A percentile compares a stretch with the other conserved stretches of the same genome.
phyloP scores from a whole-genome alignment of 2,888 invertebrate species.

The Nudaria mundana region DNA sequence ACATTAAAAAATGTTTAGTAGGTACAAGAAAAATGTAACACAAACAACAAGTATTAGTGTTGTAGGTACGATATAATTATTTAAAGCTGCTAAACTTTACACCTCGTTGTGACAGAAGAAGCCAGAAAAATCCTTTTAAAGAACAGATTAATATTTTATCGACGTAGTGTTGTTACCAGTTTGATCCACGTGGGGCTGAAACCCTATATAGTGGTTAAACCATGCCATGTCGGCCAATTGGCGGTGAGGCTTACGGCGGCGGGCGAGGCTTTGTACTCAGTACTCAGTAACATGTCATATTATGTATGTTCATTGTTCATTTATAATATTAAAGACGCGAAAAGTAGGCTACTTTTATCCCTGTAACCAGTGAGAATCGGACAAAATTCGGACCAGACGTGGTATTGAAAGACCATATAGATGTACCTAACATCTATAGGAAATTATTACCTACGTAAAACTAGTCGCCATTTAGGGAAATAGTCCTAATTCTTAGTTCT shows the following conservation, averaged over 20 bases:
- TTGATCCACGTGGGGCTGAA: slow-evolving; percentile 46
- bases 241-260: slow-evolving; percentile 39
- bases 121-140: slow-evolving; percentile 30
- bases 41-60: too few relatives aligned
- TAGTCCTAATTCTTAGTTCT: too few relatives aligned
- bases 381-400: too few relatives aligned
- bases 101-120: slow-evolving; percentile 27
- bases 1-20: too few relatives aligned
- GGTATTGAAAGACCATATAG: too few relatives aligned
- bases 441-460: too few relatives aligned
- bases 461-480: too few relatives aligned
- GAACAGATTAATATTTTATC: slow-evolving; percentile 36
- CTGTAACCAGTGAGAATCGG: too few relatives aligned
- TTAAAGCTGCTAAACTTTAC: slow-evolving; percentile 18
- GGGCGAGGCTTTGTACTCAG: slow-evolving; percentile 47
- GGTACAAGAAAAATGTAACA: too few relatives aligned
- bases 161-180: slow-evolving; percentile 35
- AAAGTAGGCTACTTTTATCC: too few relatives aligned
- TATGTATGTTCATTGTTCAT: slow-evolving; percentile 17
- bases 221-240: slow-evolving; percentile 50
- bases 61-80: slow-evolving; percentile 5
- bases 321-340: too few relatives aligned
- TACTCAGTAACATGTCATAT: slow-evolving; percentile 38
- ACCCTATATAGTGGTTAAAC: slow-evolving; percentile 51
- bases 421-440: too few relatives aligned